Evolutionary conservation across 2,113 vertebrate species (phyloP).

Genomic region (Petroica traversi): DNA sequence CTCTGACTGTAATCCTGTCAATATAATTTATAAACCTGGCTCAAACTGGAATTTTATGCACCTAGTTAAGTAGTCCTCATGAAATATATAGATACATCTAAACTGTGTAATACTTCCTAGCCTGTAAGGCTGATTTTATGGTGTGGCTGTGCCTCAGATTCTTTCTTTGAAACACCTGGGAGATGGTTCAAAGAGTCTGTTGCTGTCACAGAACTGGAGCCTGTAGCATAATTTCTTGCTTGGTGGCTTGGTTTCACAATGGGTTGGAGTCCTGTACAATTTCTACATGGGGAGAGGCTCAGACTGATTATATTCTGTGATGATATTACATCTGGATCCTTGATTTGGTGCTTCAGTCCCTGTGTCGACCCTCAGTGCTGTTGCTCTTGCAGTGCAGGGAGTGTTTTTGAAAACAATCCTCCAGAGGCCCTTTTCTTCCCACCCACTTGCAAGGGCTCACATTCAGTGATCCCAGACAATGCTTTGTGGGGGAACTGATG

Average conservation of each 20-base stretch:
- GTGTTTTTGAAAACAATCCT: not conserved
- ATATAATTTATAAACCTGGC: not conserved
- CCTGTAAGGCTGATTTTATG: not conserved
- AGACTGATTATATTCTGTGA: not conserved
- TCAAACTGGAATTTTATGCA: not conserved
- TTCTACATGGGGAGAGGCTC: not conserved
- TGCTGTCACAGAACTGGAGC: not conserved
- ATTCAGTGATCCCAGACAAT: not conserved
- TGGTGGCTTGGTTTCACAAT: not conserved
- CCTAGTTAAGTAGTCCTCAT: not conserved
- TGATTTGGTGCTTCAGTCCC: not conserved
- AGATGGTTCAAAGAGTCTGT: not conserved
- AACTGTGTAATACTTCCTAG: not conserved
- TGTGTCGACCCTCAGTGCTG: fast-evolving
- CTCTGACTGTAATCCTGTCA: not conserved
- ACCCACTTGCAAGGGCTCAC: not conserved
- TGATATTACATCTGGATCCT: not conserved
- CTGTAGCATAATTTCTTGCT: not conserved
- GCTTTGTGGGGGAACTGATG: not conserved
- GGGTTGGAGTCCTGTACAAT: not conserved
- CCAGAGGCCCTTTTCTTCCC: not conserved
- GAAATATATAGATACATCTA: not conserved
- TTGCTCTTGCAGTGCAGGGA: not conserved
- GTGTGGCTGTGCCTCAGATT: not conserved
- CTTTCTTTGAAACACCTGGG: not conserved